Base-by-base conservation (phyloP, 2,113 vertebrate genomes). In the Eclectus roratus region DNA sequence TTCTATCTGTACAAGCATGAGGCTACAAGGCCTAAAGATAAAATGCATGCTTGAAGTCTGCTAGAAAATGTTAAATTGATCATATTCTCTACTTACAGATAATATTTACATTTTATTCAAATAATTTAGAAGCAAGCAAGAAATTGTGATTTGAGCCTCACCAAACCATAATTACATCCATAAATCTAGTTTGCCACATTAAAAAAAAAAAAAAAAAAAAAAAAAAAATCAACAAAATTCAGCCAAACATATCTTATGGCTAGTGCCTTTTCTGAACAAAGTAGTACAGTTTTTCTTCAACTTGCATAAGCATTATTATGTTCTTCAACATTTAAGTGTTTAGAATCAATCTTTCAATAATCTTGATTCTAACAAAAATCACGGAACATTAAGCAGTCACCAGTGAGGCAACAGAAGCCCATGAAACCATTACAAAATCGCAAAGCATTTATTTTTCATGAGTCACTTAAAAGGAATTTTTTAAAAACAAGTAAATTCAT, bases 81-180 rank as follows among this genome's bases (percentile, higher is more conserved):
- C 0, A 0, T 5, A 39, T 50, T 80, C 6, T 83, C 35, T 77
- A 43, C 6, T 60, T 20, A 60, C 1, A 55, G 11, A 39, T 28
- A 52, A 50, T 35, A 82, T 64, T 68, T 37, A 60, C 6, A 39
- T n/a, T 52, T 71, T 44, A 85, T 39, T 77, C 91, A 68, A 85
- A 77, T 47, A 28, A 77, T 39, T n/a, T 23, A 88, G 29, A 85
- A 85, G 28, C 18, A 21, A 78, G 23, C 21, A 84, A 65, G 29
- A 56, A 68, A 18, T 5, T 23, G 8, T 24, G 17, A 66, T 76
- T 70, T 76, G 33, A 76, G 46, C 33, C 27, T 88, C 68, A 85
- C 1, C 0, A 0, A 61, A 60, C 19, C 25, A 39, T 19, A 64
- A 56, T 68, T 53, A 47, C 16, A 68, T 29, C 68, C 19, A 24